Evolutionary conservation across 2,797 vertebrate species (phyloP), one percentile per base, ranked within the genome.

Genomic region (Sebastes minor): DNA sequence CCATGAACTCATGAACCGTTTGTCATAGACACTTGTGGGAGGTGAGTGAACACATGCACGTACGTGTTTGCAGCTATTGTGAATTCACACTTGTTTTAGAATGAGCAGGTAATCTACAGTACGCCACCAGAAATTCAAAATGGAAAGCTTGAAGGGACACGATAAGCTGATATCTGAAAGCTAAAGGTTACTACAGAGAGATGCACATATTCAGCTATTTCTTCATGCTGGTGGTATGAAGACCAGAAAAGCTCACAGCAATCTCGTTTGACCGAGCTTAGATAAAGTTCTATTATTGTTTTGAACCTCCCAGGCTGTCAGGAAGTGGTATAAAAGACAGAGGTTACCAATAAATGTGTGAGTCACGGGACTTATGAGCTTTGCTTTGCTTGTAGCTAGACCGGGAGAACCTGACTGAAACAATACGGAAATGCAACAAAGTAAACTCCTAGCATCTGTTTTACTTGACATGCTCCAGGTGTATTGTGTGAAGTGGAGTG

Each of bases 401-500:
- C 57, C 10, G 2, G 33, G 22, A 4, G 74, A 49, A 46, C 38
- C 4, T n/a, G 52, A 49, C n/a, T 74, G 27, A 67, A 49, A 28
- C 23, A 71, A 60, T n/a, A 70, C 30, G 0, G 14, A 74, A 46
- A 64, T 30, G 7, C 13, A 67, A 8, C 20, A 67, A 52, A 73
- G 78, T 38, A 35, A 89, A 81, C 53, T 80, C 22, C 25, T 23
- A 20, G 28, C 1, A 6, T 69, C 12, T 27, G 71, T 32, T 86
- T 76, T 46, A 66, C 66, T 69, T 60, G 78, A 63, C 85, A 82
- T 71, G 70, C 83, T 81, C 69, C 66, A 72, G 80, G 64, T 71
- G 85, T 60, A 56, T 28, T 20, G 27, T 28, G 55, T 27, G 32
- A 62, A 84, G 61, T 53, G 16, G 28, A 64, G 59, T 61, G 35